Base-by-base conservation (phyloP, 2,797 vertebrate genomes). In the Liparis tanakae region DNA sequence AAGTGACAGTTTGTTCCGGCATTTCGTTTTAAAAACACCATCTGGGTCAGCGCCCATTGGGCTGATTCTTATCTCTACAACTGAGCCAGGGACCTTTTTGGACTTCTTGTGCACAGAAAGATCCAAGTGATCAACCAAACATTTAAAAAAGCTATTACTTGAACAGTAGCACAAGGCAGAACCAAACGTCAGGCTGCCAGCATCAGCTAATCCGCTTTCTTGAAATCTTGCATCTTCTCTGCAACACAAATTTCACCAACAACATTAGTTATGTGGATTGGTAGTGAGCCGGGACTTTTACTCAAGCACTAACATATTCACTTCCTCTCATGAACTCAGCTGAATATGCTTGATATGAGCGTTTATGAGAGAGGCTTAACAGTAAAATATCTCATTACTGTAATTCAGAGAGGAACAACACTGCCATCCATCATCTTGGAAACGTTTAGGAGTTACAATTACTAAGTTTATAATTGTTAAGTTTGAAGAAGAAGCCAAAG, bases 121-220 rank as follows among this genome's bases (percentile, higher is more conserved):
- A 90, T 85, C 86, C 79, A 86, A 89, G 76, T 85, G 87, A 90
- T 91, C 86, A 84, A 84, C 75, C 22, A 84, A 82, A 87, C 76
- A 67, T 87, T 87, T 85, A 6, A 61, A 88, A 90, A 89, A 82
- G 73, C 76, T 70, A 81, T 87, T 76, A 70, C 25, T 56, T 74
- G 50, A 68, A 78, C 50, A 75, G 63, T 84, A 72, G 82, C 33
- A 67, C 44, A 30, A 80, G 37, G 41, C 60, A 72, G 33, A 85
- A 74, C 80, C 76, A 72, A 46, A 67, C 34, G 43, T 33, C 44
- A 63, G 63, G 67, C 51, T 63, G 57, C 41, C 72, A 79, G 51
- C 58, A 66, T 55, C 63, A 68, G 37, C 62, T 62, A 51, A 6
- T 43, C 43, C 2, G 55, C 37, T 61, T 7, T 60, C 2, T 61